Evolutionary conservation across 2,888 invertebrate species (phyloP).

Genomic region (Amaurobius ferox): DNA sequence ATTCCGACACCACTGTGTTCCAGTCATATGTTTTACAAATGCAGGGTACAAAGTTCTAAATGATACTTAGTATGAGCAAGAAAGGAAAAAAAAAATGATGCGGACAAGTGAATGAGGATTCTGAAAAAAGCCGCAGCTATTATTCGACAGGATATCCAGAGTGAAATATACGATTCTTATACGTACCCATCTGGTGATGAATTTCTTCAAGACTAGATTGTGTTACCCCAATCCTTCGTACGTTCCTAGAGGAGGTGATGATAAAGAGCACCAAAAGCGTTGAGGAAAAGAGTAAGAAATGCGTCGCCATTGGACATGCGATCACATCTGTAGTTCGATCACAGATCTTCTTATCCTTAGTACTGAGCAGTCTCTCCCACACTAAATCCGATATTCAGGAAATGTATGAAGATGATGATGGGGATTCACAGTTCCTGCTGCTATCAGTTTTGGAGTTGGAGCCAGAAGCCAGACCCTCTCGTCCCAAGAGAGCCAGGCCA

Average conservation of each 20-base stretch:
- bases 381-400: too few species aligned
- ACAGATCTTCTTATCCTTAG: background rate
- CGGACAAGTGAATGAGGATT: background rate
- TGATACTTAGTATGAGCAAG: background rate
- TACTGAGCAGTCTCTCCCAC: background rate
- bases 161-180: background rate
- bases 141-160: background rate
- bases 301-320: conserved; percentile 6
- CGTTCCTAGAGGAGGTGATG: background rate
- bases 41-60: background rate
- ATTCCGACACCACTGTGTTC: too few species aligned
- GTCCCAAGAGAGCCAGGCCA: too few species aligned
- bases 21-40: conserved; percentile 1
- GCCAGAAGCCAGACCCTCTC: too few species aligned
- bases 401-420: too few species aligned
- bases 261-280: background rate
- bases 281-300: background rate
- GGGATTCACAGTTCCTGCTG: too few species aligned
- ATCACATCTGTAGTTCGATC: background rate
- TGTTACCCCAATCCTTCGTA: background rate
- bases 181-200: background rate
- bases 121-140: background rate
- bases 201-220: background rate
- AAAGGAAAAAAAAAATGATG: background rate
- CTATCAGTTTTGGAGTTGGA: too few species aligned